Base-by-base conservation (phyloP, 2,888 invertebrate species). In the Xylota segnis region DNA sequence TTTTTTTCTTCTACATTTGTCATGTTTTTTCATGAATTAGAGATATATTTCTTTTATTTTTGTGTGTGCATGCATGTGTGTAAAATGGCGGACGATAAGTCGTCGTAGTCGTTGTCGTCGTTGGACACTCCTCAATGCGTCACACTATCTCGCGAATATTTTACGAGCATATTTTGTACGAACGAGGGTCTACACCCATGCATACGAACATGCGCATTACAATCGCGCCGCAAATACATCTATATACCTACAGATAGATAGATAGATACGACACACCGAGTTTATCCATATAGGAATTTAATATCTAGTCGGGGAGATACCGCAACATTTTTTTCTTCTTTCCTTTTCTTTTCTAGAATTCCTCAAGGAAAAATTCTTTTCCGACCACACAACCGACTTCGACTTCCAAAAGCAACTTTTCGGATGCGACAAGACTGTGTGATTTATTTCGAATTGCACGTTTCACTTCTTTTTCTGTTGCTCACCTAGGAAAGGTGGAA, bases 81-180 rank as follows among this genome's bases (percentile, higher is more conserved):
- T 81, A 86, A 86, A 86, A 86, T 86, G 86, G 86, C 86, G 72
- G 86, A 82, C 72, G 45, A 76, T 79, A 72, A 79, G 70, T 75
- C 79, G 79, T 58, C 40, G 61, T 16, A 37, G 58, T 47, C 58
- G 76, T 29, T 66, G 74, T 47, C 58, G 63, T 63, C 59, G 66
- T 76, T 89, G 90, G 94, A 93, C 94, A 94, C 94, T 94, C 94
- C 94, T 93, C 93, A 89, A 94, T 94, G 94, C 94, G 94, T 94
- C 94, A 94, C 83, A 83, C 77, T 66, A 66, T 71, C 71, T 82
- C 47, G 81, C 75, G 66, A 86, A 86, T 76, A 82, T 81, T 82
- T 82, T 82, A 81, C 71, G 71, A 82, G 71, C 71, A 76, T 76
- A 81, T 76, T 86, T 86, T 82, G 66, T 82, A 77, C 77, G 66